phyloP scores from a whole-genome alignment of 1,140 invertebrate genomes.

The Glossosoma conforme region DNA sequence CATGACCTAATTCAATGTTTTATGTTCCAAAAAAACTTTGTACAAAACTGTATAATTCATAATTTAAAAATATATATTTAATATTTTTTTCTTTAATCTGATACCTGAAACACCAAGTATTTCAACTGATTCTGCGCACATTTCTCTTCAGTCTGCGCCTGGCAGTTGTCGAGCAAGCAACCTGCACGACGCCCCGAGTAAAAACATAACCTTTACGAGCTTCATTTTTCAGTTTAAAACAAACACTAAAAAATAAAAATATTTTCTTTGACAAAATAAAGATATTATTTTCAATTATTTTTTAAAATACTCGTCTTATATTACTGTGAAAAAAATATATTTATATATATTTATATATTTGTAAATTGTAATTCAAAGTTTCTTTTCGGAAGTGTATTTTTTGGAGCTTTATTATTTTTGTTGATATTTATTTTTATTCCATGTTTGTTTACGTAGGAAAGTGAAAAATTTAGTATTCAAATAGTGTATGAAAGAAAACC shows the following conservation, averaged over 20 bases:
- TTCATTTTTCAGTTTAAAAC: not conserved
- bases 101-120: not conserved
- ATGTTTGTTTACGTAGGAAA: too few species aligned
- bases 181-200: slow-evolving; percentile 13
- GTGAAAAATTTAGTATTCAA: too few species aligned
- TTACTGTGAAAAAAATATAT: not conserved
- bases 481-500: too few species aligned
- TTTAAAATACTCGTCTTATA: not conserved
- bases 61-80: not conserved
- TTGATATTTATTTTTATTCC: too few species aligned
- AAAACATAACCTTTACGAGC: not conserved
- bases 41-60: not conserved
- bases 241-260: not conserved
- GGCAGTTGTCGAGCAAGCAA: slow-evolving; percentile 16
- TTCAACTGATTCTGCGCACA: not conserved
- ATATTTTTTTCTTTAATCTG: not conserved
- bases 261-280: not conserved
- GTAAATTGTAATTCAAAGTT: not conserved
- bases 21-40: not conserved
- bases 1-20: not conserved
- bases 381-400: too few species aligned
- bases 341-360: not conserved
- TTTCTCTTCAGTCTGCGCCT: slow-evolving; percentile 19
- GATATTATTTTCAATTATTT: not conserved
- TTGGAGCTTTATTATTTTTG: too few species aligned